A percentile compares a stretch with the other conserved stretches of the same genome.
Evolutionary conservation across 2,888 invertebrate species (phyloP).

Genomic region (Drosophila robusta): DNA sequence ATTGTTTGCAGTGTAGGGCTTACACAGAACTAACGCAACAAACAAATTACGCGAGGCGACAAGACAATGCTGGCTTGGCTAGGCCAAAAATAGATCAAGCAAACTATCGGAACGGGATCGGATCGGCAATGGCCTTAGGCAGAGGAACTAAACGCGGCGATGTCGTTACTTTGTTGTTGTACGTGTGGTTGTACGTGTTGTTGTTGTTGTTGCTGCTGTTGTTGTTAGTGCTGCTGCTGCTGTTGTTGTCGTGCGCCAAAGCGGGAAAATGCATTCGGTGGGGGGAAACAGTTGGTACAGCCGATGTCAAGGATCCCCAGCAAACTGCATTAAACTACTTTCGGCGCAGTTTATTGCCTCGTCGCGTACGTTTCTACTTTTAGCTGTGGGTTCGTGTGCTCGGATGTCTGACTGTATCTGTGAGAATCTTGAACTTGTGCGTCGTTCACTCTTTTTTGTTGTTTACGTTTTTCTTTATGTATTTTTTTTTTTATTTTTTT

Average conservation of each 20-base stretch:
- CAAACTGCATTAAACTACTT: slow-evolving; percentile 83
- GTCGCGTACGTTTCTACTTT: slow-evolving; percentile 68
- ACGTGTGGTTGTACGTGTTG: slow-evolving; percentile 16
- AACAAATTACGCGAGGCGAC: slow-evolving; percentile 79
- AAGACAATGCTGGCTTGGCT: slow-evolving; percentile 63
- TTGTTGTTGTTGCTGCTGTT: slow-evolving; percentile 35
- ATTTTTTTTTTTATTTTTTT: slow-evolving; percentile 24
- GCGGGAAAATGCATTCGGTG: slow-evolving; percentile 52
- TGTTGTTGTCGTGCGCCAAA: slow-evolving; percentile 78
- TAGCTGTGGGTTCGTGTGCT: slow-evolving; percentile 44
- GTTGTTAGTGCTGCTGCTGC: slow-evolving; percentile 35
- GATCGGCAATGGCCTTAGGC: slow-evolving; percentile 19
- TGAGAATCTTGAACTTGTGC: slow-evolving; percentile 83
- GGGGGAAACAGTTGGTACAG: slow-evolving; percentile 9
- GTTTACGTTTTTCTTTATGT: slow-evolving; percentile 64
- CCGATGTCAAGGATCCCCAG: slow-evolving; percentile 80
- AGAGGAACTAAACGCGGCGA: slow-evolving; percentile 43
- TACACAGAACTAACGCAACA: slow-evolving; percentile 69
- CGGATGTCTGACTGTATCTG: slow-evolving; percentile 49
- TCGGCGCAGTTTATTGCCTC: slow-evolving; percentile 74
- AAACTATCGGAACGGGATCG: slow-evolving; percentile 55
- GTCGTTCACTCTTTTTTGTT: slow-evolving; percentile 73
- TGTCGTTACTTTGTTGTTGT: slow-evolving; percentile 36
- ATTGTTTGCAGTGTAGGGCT: slow-evolving; percentile 55
- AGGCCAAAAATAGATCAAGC: slow-evolving; percentile 73